phyloP scores from a whole-genome alignment of 2,113 vertebrate genomes.

The Nerophis ophidion region DNA sequence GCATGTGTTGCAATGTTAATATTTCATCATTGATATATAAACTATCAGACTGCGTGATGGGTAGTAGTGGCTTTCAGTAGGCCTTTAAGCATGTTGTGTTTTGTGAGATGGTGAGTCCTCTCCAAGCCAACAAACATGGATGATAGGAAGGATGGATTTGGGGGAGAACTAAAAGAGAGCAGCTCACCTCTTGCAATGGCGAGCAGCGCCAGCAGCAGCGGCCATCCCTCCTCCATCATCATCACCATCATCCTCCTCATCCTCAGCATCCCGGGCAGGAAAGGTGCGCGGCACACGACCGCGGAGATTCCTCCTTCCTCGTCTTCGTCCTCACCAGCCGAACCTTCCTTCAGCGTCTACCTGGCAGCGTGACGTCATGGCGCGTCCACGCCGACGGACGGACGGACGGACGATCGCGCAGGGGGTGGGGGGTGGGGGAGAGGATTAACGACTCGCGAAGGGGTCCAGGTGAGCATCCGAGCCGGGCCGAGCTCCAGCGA shows the following conservation, averaged over 20 bases:
- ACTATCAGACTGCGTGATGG: no score
- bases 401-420: no score
- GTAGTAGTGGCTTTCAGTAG: no score
- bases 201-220: slow-evolving; percentile 65
- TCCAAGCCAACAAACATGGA: slow-evolving; percentile 19
- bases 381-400: neutral
- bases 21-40: no score
- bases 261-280: slow-evolving; percentile 37
- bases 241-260: slow-evolving; percentile 25
- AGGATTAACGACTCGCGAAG: neutral
- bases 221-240: slow-evolving; percentile 61
- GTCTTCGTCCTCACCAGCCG: slow-evolving; percentile 35
- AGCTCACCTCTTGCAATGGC: slow-evolving; percentile 73
- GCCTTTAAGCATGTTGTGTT: neutral
- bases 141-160: slow-evolving; percentile 33
- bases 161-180: slow-evolving; percentile 34
- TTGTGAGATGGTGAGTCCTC: slow-evolving; percentile 39
- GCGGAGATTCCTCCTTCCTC: slow-evolving; percentile 29
- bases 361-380: slow-evolving; percentile 53
- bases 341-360: slow-evolving; percentile 42
- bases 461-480: slow-evolving; percentile 21
- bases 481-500: slow-evolving; percentile 52
- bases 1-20: no score
- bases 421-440: neutral
- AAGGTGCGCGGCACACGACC: slow-evolving; percentile 58